A percentile compares a stretch with the other conserved stretches of the same genome.
Conservation (phyloP, 2,797 vertebrate species). For the Sebastes elongatus region DNA sequence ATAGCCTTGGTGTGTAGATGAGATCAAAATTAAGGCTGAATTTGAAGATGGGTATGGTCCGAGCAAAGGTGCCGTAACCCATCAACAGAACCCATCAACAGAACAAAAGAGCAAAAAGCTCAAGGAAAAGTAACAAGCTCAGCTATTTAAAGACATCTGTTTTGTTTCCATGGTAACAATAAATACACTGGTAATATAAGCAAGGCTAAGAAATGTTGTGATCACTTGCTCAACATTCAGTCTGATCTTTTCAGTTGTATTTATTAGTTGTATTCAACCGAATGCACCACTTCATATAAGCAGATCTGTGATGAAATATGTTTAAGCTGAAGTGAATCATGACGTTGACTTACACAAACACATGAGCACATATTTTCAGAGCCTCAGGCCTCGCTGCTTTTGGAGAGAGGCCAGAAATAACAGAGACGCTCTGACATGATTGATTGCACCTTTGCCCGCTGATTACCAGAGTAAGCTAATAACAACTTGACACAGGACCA, state of each 20-base stretch:
- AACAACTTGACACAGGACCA: neutral
- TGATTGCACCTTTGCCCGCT: constrained; percentile 28
- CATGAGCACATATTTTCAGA: neutral
- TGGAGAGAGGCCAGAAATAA: constrained; percentile 42
- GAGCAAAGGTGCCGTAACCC: no score
- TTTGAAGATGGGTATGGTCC: neutral
- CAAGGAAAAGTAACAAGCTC: neutral
- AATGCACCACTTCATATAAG: neutral
- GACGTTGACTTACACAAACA: neutral
- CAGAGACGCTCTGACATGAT: constrained; percentile 34
- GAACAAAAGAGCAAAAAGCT: neutral
- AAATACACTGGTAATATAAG: neutral
- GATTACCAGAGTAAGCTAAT: constrained; percentile 28
- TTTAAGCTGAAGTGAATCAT: neutral
- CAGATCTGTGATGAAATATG: neutral
- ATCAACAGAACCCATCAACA: neutral
- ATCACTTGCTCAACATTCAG: neutral
- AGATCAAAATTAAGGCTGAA: neutral
- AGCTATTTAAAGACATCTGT: neutral
- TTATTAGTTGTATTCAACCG: neutral
- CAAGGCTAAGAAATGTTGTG: neutral
- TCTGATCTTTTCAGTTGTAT: neutral
- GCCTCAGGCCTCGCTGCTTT: constrained; percentile 4
- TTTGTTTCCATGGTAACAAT: neutral
- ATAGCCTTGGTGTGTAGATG: neutral